Evolutionary conservation across 92 coral and sea anemone species (phyloP).

Genomic region (Phenganax marumi): DNA sequence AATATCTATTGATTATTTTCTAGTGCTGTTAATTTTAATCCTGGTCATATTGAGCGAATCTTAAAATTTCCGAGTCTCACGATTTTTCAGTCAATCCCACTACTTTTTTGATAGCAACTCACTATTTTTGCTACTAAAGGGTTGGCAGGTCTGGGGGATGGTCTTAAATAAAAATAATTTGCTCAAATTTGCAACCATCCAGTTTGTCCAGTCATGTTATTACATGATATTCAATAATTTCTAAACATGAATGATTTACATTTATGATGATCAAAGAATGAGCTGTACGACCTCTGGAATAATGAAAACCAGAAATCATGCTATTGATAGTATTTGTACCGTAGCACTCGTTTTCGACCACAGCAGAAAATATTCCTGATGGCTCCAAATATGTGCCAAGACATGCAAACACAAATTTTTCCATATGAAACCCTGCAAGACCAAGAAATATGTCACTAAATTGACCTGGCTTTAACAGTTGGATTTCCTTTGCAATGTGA

Average conservation of each 20-base stretch:
- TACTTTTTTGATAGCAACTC: too few relatives aligned
- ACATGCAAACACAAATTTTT: constrained; percentile 23
- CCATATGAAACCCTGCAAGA: constrained; percentile 34
- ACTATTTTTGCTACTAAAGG: too few relatives aligned
- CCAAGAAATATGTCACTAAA: constrained; percentile 24
- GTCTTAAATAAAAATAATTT: too few relatives aligned
- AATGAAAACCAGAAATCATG: constrained; percentile 17
- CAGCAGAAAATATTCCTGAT: constrained; percentile 23
- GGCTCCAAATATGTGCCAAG: constrained; percentile 31
- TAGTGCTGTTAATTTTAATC: too few relatives aligned
- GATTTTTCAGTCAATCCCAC: too few relatives aligned
- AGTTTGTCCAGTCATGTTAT: too few relatives aligned
- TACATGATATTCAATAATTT: neutral
- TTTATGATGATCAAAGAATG: constrained; percentile 19
- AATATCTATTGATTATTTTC: too few relatives aligned
- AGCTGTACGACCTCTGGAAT: constrained; percentile 24
- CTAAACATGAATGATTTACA: neutral
- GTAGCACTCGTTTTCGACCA: constrained; percentile 25
- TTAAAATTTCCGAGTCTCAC: too few relatives aligned
- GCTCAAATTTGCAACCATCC: too few relatives aligned
- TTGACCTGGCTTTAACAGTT: constrained; percentile 4
- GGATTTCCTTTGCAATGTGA: constrained; percentile 27
- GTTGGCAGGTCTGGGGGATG: too few relatives aligned
- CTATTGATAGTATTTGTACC: constrained; percentile 21
- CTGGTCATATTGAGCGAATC: too few relatives aligned